Evolutionary conservation across 2,797 vertebrate species (phyloP).

Genomic region (Lacerta bilineata): DNA sequence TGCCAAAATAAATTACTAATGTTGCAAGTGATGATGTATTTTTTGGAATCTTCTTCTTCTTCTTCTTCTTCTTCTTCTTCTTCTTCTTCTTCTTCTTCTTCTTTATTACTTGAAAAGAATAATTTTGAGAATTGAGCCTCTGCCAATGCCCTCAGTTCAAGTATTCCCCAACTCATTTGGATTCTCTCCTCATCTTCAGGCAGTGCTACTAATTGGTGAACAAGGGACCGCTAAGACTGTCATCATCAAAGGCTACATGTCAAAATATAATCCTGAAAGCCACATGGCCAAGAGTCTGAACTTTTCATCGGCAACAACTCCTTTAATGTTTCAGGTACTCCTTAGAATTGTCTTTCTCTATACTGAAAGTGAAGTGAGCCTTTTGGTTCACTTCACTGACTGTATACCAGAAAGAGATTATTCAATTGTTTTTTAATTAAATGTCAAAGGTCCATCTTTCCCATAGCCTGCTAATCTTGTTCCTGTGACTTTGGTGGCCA

Average conservation of each 20-base stretch:
- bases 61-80: slow-evolving; percentile 32
- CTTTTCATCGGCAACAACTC: slow-evolving; percentile 96
- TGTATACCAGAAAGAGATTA: slow-evolving; percentile 33
- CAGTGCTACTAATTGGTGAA: slow-evolving; percentile 94
- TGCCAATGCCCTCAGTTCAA: slow-evolving; percentile 25
- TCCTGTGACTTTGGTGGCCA: slow-evolving; percentile 2
- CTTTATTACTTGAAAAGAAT: slow-evolving; percentile 42
- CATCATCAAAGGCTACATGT: slow-evolving; percentile 93
- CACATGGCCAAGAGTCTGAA: slow-evolving; percentile 91
- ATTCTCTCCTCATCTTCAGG: slow-evolving; percentile 79
- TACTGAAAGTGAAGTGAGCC: not conserved
- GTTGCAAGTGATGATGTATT: not conserved
- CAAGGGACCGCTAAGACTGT: slow-evolving; percentile 98
- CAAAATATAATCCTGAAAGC: slow-evolving; percentile 91
- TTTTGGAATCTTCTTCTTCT: slow-evolving; percentile 5
- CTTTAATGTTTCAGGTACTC: slow-evolving; percentile 95
- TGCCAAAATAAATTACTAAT: not conserved
- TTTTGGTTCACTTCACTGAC: slow-evolving; percentile 8
- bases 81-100: slow-evolving; percentile 6
- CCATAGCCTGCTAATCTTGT: not conserved
- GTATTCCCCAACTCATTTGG: slow-evolving; percentile 44
- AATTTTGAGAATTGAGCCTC: slow-evolving; percentile 31
- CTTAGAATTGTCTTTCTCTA: slow-evolving; percentile 26
- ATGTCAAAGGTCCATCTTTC: not conserved
- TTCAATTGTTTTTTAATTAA: slow-evolving; percentile 32